Evolutionary conservation across 2,888 invertebrate genomes (phyloP).

Genomic region (Graphium colonna): DNA sequence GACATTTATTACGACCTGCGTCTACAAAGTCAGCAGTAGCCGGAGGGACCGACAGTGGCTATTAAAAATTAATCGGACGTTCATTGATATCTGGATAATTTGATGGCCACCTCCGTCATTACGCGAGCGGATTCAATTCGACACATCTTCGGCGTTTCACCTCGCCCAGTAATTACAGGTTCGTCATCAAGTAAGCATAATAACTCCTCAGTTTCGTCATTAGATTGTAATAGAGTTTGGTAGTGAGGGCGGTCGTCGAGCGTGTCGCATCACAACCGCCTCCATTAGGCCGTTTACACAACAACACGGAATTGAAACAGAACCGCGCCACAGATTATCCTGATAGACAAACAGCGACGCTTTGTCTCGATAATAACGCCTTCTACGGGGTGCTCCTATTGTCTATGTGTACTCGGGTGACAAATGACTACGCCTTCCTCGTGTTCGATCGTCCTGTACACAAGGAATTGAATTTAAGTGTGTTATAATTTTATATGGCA

Average conservation of each 20-base stretch:
- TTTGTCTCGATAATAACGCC: slow-evolving; percentile 74
- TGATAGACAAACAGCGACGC: slow-evolving; percentile 73
- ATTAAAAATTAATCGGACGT: slow-evolving; percentile 66
- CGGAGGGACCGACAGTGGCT: slow-evolving; percentile 41
- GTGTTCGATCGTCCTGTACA: too few relatives aligned
- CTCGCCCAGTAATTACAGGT: slow-evolving; percentile 74
- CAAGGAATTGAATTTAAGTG: too few relatives aligned
- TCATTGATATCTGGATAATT: slow-evolving; percentile 50
- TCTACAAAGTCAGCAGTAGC: slow-evolving; percentile 42
- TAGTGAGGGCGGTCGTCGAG: slow-evolving; percentile 80
- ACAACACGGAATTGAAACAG: slow-evolving; percentile 78
- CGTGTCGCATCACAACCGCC: slow-evolving; percentile 76
- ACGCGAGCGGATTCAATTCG: slow-evolving; percentile 63
- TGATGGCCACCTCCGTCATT: slow-evolving; percentile 53
- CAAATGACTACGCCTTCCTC: too few relatives aligned
- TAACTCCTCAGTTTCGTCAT: slow-evolving; percentile 75
- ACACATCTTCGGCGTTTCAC: slow-evolving; percentile 78
- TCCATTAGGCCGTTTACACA: slow-evolving; percentile 79
- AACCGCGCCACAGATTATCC: slow-evolving; percentile 76
- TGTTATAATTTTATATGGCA: too few relatives aligned
- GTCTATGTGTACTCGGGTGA: too few relatives aligned
- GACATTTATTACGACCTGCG: slow-evolving; percentile 31
- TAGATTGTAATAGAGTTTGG: slow-evolving; percentile 79
- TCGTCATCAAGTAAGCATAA: slow-evolving; percentile 74
- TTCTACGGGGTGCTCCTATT: slow-evolving; percentile 55